A percentile compares a stretch with the other conserved stretches of the same genome.
These are phyloP conservation scores for Rhinoderma darwinii DNA, from an alignment of 2,113 vertebrate genomes.

Conservation along the genomic window DNA sequence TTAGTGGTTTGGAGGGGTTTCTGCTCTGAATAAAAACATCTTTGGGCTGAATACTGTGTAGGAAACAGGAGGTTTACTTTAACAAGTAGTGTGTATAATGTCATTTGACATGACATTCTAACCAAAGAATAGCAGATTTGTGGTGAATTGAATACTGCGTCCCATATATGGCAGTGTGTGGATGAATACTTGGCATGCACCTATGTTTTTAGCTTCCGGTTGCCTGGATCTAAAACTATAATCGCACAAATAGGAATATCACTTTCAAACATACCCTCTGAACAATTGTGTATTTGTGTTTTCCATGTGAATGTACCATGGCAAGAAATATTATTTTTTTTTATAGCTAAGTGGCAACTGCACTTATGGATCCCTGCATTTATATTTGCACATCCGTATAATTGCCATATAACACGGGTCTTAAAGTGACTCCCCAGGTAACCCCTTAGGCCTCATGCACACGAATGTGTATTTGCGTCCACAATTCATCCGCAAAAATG, in stretches of 20 bases:
- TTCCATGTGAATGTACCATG: background rate
- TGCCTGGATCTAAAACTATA: background rate
- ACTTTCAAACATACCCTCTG: background rate
- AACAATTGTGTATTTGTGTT: background rate
- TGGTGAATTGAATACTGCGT: background rate
- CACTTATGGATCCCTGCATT: background rate
- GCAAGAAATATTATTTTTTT: no score
- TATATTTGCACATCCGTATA: background rate
- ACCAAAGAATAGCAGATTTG: background rate
- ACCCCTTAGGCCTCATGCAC: no score
- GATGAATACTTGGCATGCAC: background rate
- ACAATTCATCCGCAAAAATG: no score
- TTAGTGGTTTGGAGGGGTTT: constrained; percentile 51
- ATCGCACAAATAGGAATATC: background rate
- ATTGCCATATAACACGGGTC: background rate
- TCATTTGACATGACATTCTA: constrained; percentile 21
- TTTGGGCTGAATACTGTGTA: constrained; percentile 44
- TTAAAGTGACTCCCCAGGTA: no score
- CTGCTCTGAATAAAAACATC: constrained; percentile 48
- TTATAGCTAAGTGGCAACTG: background rate
- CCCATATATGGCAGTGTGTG: background rate
- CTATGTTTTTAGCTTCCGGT: background rate
- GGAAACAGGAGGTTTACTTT: constrained; percentile 52
- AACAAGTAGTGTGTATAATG: constrained; percentile 43
- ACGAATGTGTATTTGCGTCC: no score